phyloP scores from a whole-genome alignment of 2,797 vertebrate species.

The Chelon labrosus region DNA sequence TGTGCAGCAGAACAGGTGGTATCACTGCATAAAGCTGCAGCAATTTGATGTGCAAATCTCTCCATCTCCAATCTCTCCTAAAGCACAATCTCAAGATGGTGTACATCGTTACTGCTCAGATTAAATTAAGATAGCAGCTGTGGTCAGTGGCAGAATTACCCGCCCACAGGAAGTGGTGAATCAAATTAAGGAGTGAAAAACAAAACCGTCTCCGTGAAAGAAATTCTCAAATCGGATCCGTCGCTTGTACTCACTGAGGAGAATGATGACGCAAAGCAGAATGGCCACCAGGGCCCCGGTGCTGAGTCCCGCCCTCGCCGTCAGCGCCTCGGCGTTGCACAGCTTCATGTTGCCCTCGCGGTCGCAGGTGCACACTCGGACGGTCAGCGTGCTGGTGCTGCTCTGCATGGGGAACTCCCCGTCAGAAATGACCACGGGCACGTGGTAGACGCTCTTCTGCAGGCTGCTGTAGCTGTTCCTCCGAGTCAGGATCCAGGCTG shows the following conservation, averaged over 20 bases:
- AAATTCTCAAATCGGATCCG: constrained; percentile 2
- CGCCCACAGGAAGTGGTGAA: constrained; percentile 49
- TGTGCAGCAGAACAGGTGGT: too few relatives aligned
- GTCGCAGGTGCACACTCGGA: constrained; percentile 95
- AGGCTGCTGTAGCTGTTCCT: constrained; percentile 91
- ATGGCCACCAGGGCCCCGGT: constrained; percentile 96
- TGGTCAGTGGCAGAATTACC: constrained; percentile 44
- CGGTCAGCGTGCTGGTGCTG: constrained; percentile 94
- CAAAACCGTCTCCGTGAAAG: constrained; percentile 29
- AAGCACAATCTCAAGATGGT: constrained; percentile 6
- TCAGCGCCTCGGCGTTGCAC: constrained; percentile 93
- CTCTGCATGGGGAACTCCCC: constrained; percentile 91
- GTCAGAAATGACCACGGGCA: constrained; percentile 95
- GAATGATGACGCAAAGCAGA: constrained; percentile 94
- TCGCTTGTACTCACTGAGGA: constrained; percentile 89
- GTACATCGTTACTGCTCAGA: constrained; percentile 30
- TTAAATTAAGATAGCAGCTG: constrained; percentile 52
- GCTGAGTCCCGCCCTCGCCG: constrained; percentile 93
- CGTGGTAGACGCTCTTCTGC: constrained; percentile 90
- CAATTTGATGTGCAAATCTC: constrained; percentile 2
- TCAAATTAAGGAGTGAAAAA: constrained; percentile 56
- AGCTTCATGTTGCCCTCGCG: constrained; percentile 94
- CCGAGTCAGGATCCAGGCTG: constrained; percentile 91
- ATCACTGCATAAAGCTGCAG: background rate
- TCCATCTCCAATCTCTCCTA: background rate